Conservation (phyloP, 2,797 vertebrate genomes). For the Pipistrellus nathusii region DNA sequence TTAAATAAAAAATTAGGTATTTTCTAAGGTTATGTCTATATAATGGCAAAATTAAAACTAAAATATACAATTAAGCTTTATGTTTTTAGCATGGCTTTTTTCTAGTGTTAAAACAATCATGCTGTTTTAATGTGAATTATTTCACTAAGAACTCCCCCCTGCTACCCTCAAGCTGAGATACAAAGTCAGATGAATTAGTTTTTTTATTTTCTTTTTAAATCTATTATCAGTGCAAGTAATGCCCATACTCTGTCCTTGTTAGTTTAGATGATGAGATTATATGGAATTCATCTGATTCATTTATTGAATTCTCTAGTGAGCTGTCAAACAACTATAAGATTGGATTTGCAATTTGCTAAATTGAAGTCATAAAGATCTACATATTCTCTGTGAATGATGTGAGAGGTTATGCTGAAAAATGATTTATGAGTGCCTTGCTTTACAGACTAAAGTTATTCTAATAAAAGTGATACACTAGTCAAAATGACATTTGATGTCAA, state of each 20-base stretch:
- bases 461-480: neutral
- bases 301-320: constrained; percentile 3
- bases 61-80: constrained; percentile 45
- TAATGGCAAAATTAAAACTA: neutral
- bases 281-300: neutral
- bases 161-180: neutral
- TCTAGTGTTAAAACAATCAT: constrained; percentile 28
- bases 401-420: neutral
- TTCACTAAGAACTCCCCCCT: neutral
- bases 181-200: constrained; percentile 8
- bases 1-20: constrained; percentile 36
- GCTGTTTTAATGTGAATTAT: neutral
- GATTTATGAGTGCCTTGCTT: neutral
- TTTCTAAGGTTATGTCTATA: constrained; percentile 22
- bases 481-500: neutral
- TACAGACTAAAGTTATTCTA: constrained; percentile 1
- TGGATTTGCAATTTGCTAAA: constrained; percentile 40
- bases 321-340: constrained; percentile 41
- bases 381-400: neutral
- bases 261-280: neutral
- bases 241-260: neutral
- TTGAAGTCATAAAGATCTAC: constrained; percentile 13
- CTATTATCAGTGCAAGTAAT: neutral
- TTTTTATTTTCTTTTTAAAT: constrained; percentile 25
- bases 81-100: neutral